Base-by-base conservation (phyloP, 2,113 vertebrate species). In the Hippoglossus stenolepis region DNA sequence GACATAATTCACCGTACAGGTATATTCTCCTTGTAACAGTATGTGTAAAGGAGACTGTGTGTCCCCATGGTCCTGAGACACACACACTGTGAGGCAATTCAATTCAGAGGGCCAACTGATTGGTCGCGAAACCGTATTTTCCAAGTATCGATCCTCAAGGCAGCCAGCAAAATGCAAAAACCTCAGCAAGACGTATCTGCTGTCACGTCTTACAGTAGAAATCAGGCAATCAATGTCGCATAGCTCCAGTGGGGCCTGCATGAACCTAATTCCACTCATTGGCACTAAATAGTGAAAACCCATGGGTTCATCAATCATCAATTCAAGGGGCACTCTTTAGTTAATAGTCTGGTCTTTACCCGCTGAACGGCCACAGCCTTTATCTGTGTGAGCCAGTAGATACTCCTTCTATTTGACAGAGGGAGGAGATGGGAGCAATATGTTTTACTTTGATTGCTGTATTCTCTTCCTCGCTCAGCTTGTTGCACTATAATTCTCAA, bases 81-180 rank as follows among this genome's bases (percentile, higher is more conserved):
- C 28, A 71, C 28, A 3, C 6, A 14, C 85, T 79, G 85, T 69
- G 85, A 87, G 79, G 87, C 82, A 84, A 84, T 90, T 90, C 75
- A 77, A 65, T 84, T 75, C 51, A 5, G 85, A 86, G 75, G 56
- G 61, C 67, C n/a, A 28, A 64, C 47, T 82, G 87, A 92, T 90
- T 88, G 83, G 82, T 86, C 71, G 84, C 20, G 57, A 94, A 91
- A 92, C 87, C 92, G 89, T 92, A 91, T 93, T 93, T 93, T 93
- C 89, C 60, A 80, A 73, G 75, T 89, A 92, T 92, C 24, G 93
- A 93, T 94, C 83, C 71, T 23, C 7, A 28, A 65, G 79, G 54
- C 70, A 58, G 73, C 57, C 76, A 20, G 26, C 62, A 66, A 89
- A 90, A 94, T 94, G 93, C 90, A 93, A 91, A 92, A 93, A 87